Evolutionary conservation across 2,797 vertebrate species (phyloP).

Genomic region (Dendrocincla fuliginosa): DNA sequence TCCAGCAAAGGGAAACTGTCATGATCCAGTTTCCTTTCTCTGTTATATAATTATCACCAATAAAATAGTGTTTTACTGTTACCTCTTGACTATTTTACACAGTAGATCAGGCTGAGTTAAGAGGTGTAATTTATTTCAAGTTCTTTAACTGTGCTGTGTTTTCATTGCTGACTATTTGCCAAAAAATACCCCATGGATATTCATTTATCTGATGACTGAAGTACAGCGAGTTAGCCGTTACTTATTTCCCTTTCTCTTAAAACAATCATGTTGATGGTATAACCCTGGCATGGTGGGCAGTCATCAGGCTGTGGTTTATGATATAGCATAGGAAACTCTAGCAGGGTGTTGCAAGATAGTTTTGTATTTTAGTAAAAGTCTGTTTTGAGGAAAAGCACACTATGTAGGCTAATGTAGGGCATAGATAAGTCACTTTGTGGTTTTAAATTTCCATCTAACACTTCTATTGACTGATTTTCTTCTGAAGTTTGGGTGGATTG

Average conservation of each 20-base stretch:
- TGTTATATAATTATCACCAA: background rate
- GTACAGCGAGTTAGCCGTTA: constrained; percentile 27
- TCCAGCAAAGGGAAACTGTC: background rate
- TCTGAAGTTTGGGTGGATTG: background rate
- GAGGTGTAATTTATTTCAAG: constrained; percentile 47
- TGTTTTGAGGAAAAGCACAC: background rate
- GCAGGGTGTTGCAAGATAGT: background rate
- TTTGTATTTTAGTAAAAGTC: background rate
- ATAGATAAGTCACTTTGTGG: background rate
- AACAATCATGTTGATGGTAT: constrained; percentile 10
- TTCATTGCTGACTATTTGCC: constrained; percentile 48
- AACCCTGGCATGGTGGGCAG: background rate
- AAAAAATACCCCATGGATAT: constrained; percentile 49
- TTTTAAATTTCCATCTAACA: background rate
- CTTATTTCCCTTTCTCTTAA: constrained; percentile 55
- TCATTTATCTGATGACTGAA: constrained; percentile 59
- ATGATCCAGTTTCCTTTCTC: background rate
- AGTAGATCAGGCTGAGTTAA: constrained; percentile 19
- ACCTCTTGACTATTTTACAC: constrained; percentile 26
- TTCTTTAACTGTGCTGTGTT: constrained; percentile 11
- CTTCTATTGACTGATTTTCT: background rate
- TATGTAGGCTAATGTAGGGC: background rate
- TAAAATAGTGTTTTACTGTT: constrained; percentile 31
- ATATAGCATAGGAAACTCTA: background rate
- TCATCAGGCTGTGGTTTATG: background rate